Evolutionary conservation across 2,888 invertebrate species (phyloP), one percentile per base, ranked within the genome.

Genomic region (Standfussiana lucernea): DNA sequence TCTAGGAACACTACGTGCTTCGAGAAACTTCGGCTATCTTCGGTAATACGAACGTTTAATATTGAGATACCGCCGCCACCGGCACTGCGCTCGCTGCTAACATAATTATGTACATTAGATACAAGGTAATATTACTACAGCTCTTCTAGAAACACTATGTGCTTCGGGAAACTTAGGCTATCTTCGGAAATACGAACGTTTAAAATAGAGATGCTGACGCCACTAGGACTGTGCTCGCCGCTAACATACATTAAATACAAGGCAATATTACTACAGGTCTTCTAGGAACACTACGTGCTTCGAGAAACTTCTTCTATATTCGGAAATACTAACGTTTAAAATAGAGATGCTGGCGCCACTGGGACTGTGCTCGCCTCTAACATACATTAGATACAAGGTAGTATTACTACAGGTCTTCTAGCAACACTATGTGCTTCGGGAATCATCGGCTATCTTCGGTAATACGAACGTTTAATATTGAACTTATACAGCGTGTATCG

Each of bases 331-430:
- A 10, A 24, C 47, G 50, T 10, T 8, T 24, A 24, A 24, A 10
- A 10, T 10, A 24, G 50, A 8, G 45, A 45, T 45, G 91, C 92
- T 21, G 89, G 90, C 7, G 91, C 92, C 11, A 83, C 92, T 4
- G 91, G 86, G 28, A 45, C 87, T 0, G 86, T 90, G 2, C 45
- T 83, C 71, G 73, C 76, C 0, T 61, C 75, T 35, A 77, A 73
- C 53, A 37, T 76, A 45, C 82, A 79, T 8, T 88, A 87, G 80
- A 2, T n/a, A 71, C 64, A 28, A 85, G 82, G 85, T 73, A 42
- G 40, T 40, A 18, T 64, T 40, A n/a, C 21, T 61, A 35, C 68
- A 10, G 15, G 1, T 24, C 24, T 40, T 35, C 35, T 50, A 11
- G 32, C 10, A n/a, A 37, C 10, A 15, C 0, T 35, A n/a, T 65